Base-by-base conservation (phyloP, 2,888 invertebrate species). In the Agonum fuliginosum region DNA sequence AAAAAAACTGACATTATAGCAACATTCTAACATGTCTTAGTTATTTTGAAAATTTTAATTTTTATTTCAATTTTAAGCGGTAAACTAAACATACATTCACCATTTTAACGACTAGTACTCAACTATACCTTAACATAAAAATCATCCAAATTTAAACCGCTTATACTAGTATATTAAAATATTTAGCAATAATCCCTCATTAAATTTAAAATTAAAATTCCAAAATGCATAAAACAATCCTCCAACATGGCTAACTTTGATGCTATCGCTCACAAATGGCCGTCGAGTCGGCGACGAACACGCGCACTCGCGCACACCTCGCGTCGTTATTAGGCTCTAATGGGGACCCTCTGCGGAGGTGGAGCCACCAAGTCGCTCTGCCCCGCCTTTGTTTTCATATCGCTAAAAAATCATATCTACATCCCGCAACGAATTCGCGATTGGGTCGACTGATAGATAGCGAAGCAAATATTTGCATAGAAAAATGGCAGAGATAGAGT, bases 271-370 rank as follows among this genome's bases (percentile, higher is more conserved):
- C n/a, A 14, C n/a, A 51, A 17, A 65, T 65, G 17, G 65, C 30
- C 14, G 20, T 17, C 14, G 8, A n/a, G n/a, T n/a, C n/a, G n/a
- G n/a, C n/a, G n/a, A n/a, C n/a, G n/a, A n/a, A n/a, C 65, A 4
- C 8, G 34, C 27, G 46, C 14, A 19, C 34, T 20, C 12, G 51
- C 24, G 54, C 41, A 24, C 41, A 54, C 30, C 34, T 72, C 30
- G 34, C 51, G 34, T 10, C 51, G 51, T 51, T 34, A 72, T 72
- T 70, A 48, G 30, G 34, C 34, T 51, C 22, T 72, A 72, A 51
- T 51, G 72, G 51, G 72, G 34, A 34, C 72, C 72, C 37, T 14
- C 27, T 72, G 34, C 37, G 54, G 37, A 72, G 72, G 72, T 72
- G 72, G 72, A 72, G 72, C 72, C 54, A n/a, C 30, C 19, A 24